phyloP scores from a whole-genome alignment of 2,888 invertebrate genomes.

The Hirudinaria manillensis region DNA sequence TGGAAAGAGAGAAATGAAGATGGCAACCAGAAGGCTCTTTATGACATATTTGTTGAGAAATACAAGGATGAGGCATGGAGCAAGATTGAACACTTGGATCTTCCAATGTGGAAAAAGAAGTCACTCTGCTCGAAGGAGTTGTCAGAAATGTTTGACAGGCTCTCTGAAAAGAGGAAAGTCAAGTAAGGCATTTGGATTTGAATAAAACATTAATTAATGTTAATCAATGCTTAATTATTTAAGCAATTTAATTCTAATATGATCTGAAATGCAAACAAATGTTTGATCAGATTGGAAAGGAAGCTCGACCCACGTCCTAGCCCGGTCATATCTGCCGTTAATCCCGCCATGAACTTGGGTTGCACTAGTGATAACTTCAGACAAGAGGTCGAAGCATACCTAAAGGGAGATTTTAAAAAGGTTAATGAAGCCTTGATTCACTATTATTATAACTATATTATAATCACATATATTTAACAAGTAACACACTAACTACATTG shows the following conservation, averaged over 20 bases:
- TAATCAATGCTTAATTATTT: neutral
- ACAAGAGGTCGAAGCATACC: constrained; percentile 55
- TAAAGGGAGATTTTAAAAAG: constrained; percentile 39
- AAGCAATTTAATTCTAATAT: neutral
- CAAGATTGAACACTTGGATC: neutral
- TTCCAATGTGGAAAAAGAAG: constrained; percentile 5
- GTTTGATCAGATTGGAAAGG: constrained; percentile 18
- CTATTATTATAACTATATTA: no score
- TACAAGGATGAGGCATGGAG: neutral
- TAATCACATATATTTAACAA: no score
- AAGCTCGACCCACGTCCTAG: constrained; percentile 57
- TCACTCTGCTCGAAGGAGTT: constrained; percentile 6
- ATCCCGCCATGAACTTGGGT: constrained; percentile 73
- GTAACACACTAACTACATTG: no score
- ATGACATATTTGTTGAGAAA: neutral
- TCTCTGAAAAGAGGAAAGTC: constrained; percentile 2
- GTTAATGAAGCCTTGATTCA: constrained; percentile 35
- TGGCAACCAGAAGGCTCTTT: neutral
- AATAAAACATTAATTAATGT: neutral
- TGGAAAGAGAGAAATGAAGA: neutral
- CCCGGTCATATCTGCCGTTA: constrained; percentile 66
- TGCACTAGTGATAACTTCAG: constrained; percentile 77
- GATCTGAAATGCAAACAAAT: neutral
- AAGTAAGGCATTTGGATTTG: neutral
- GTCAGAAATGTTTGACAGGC: constrained; percentile 8